phyloP scores from a whole-genome alignment of 2,113 vertebrate genomes.

The Nannobrachium achirus region DNA sequence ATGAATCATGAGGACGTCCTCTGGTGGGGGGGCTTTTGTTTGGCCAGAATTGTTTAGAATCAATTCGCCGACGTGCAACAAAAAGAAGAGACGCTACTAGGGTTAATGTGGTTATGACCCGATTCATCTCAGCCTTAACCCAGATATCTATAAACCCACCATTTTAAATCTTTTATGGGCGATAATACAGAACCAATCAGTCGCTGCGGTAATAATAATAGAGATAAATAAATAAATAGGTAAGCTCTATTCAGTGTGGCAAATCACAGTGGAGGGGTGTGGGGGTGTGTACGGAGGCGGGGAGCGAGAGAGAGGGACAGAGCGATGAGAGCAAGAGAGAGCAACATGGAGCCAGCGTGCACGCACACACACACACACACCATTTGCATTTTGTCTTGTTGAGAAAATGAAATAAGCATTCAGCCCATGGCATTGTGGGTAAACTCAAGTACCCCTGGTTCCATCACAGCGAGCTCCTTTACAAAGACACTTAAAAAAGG shows the following conservation, averaged over 20 bases:
- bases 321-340: constrained; percentile 17
- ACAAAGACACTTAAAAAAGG: constrained; percentile 75
- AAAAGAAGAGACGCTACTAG: background rate
- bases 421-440: constrained; percentile 71
- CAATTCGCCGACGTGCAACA: no score
- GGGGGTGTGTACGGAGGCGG: background rate
- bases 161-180: constrained; percentile 24
- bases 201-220: constrained; percentile 45
- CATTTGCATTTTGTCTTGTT: constrained; percentile 75
- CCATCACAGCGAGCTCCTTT: constrained; percentile 62
- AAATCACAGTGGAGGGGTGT: background rate
- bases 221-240: no score
- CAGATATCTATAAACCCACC: constrained; percentile 4
- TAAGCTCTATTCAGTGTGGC: constrained; percentile 28
- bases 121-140: constrained; percentile 16
- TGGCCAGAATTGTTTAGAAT: background rate
- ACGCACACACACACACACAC: no score
- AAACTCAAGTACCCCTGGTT: constrained; percentile 72
- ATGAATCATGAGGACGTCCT: background rate
- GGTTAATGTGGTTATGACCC: constrained; percentile 32
- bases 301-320: background rate
- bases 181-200: constrained; percentile 28
- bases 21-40: no score
- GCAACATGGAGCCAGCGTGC: background rate
- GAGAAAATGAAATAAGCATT: constrained; percentile 78